Evolutionary conservation across 2,888 invertebrate species (phyloP).

Genomic region (Chloroclysta siterata): DNA sequence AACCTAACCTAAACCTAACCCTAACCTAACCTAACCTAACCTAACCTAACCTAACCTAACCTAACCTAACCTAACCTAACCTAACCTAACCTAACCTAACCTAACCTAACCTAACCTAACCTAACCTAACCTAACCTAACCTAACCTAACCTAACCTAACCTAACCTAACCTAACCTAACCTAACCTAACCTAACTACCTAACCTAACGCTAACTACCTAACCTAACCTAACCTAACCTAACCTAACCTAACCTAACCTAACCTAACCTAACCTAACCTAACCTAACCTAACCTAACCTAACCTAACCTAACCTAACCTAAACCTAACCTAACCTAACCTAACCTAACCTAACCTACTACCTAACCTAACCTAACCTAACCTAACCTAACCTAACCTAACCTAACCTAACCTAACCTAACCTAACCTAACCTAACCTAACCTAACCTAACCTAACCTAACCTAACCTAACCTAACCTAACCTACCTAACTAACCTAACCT

Average conservation of each 20-base stretch:
- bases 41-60: conserved; percentile 46
- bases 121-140: conserved; percentile 43
- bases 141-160: conserved; percentile 39
- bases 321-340: conserved; percentile 45
- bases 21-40: conserved; percentile 41
- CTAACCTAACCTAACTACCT: conserved; percentile 37
- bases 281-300: conserved; percentile 40
- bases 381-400: conserved; percentile 38
- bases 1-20: conserved; percentile 39
- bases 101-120: conserved; percentile 44
- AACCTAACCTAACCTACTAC: conserved; percentile 41
- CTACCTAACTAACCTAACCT: conserved; percentile 33
- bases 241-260: conserved; percentile 39
- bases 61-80: conserved; percentile 43
- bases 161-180: conserved; percentile 36
- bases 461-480: conserved; percentile 37
- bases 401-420: conserved; percentile 41
- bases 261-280: conserved; percentile 38
- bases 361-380: conserved; percentile 37
- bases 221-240: conserved; percentile 34
- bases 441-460: conserved; percentile 33
- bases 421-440: conserved; percentile 32
- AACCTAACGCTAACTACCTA: conserved; percentile 39
- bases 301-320: conserved; percentile 43
- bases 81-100: conserved; percentile 41